A percentile compares a stretch with the other conserved stretches of the same genome.
These are phyloP conservation scores for Pionites leucogaster DNA, from an alignment of 2,113 vertebrate genomes.

Conservation along the genomic window DNA sequence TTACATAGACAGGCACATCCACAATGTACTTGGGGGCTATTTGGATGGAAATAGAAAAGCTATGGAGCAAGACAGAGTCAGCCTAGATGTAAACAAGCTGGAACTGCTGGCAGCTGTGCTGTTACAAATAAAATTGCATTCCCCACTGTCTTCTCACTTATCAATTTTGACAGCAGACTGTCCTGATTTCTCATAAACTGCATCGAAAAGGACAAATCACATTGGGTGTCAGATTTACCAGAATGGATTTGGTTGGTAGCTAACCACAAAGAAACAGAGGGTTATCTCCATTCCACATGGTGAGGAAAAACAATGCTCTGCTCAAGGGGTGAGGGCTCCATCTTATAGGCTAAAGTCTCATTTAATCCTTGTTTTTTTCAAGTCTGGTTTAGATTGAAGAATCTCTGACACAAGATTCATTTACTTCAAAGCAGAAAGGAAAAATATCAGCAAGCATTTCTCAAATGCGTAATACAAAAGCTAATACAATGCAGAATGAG, in stretches of 20 bases:
- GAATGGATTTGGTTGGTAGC: slow-evolving; percentile 65
- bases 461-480: slow-evolving; percentile 1
- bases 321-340: not conserved
- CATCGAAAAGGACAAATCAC: slow-evolving; percentile 63
- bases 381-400: not conserved
- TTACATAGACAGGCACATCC: not conserved
- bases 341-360: not conserved
- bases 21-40: slow-evolving; percentile 13
- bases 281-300: slow-evolving; percentile 58
- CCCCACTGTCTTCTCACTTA: slow-evolving; percentile 64
- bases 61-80: slow-evolving; percentile 58
- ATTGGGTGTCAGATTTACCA: slow-evolving; percentile 59
- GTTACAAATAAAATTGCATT: slow-evolving; percentile 68
- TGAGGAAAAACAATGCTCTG: slow-evolving; percentile 34
- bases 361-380: not conserved
- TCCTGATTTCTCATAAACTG: slow-evolving; percentile 65
- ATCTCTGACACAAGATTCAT: slow-evolving; percentile 3
- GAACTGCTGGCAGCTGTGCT: slow-evolving; percentile 49
- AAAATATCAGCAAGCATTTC: slow-evolving; percentile 14
- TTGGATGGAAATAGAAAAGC: slow-evolving; percentile 66
- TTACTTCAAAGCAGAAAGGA: slow-evolving; percentile 43
- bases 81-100: slow-evolving; percentile 55
- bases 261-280: slow-evolving; percentile 46
- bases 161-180: slow-evolving; percentile 73
- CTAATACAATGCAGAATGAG: not conserved